These are phyloP conservation scores for Chiloscyllium punctatum DNA, from an alignment of 2,797 vertebrate species.

Conservation along the genomic window DNA sequence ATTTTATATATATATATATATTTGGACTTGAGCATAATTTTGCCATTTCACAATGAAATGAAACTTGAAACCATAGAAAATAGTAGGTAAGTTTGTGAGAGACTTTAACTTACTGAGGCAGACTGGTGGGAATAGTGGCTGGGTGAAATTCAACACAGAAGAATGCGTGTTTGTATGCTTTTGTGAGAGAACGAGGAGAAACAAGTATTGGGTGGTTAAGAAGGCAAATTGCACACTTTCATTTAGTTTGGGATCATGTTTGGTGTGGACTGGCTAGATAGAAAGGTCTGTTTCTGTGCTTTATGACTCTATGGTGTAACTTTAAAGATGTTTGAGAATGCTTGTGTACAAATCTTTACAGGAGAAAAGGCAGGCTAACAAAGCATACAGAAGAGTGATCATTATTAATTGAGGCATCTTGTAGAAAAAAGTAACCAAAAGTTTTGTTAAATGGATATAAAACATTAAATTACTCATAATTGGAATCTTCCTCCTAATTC, in stretches of 20 bases:
- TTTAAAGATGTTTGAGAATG: background rate
- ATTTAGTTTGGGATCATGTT: too few species aligned
- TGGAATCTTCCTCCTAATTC: background rate
- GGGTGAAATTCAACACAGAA: background rate
- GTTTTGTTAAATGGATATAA: background rate
- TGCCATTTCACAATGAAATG: background rate
- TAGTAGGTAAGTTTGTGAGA: background rate
- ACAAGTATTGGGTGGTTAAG: background rate
- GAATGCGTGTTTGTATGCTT: background rate
- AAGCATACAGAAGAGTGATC: background rate
- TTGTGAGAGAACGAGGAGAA: background rate
- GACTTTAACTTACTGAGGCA: background rate
- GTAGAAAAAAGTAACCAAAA: background rate
- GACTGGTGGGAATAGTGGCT: background rate
- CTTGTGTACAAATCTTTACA: background rate
- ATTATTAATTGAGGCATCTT: background rate
- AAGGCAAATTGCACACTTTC: too few species aligned
- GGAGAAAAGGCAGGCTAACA: background rate
- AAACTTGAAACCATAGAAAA: background rate
- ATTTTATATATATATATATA: too few species aligned
- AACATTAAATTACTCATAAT: background rate
- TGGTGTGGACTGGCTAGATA: too few species aligned
- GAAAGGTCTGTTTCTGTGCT: too few species aligned
- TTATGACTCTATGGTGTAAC: background rate
- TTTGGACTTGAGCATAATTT: background rate